Evolutionary conservation across 2,113 vertebrate genomes (phyloP).

Genomic region (Pogona vitticeps): DNA sequence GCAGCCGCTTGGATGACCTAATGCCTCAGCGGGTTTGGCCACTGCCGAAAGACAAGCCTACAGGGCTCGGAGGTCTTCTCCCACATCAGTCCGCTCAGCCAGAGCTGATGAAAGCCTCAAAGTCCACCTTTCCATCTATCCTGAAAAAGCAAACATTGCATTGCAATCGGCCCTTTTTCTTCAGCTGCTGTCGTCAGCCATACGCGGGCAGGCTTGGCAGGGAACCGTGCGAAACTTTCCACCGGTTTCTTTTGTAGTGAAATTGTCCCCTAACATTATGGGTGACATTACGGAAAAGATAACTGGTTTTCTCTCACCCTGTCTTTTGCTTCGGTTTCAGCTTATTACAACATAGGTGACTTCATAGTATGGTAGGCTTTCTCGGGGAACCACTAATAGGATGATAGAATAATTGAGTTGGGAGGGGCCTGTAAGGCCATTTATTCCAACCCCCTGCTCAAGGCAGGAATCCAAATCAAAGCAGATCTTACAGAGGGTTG

Average conservation of each 20-base stretch:
- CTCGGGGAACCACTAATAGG: no score
- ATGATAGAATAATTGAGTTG: no score
- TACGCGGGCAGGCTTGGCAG: not conserved
- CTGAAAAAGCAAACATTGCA: slow-evolving; percentile 10
- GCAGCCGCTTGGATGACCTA: rapidly evolving
- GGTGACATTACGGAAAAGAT: not conserved
- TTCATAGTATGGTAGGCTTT: no score
- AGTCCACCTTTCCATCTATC: not conserved
- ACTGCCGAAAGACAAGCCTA: not conserved
- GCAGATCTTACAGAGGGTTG: no score
- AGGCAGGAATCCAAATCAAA: no score
- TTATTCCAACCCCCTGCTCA: no score
- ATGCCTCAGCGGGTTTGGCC: not conserved
- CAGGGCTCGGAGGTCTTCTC: slow-evolving; percentile 21
- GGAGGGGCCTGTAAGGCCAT: no score
- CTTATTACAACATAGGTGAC: not conserved
- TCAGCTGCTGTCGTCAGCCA: not conserved
- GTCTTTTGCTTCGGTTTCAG: no score
- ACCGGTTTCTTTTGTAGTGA: not conserved
- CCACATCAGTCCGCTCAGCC: not conserved
- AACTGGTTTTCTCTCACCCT: not conserved
- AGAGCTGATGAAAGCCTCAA: slow-evolving; percentile 60
- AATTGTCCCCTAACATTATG: not conserved
- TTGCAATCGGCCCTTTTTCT: not conserved
- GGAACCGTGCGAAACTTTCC: not conserved